These are phyloP conservation scores for Eriosoma lanigerum DNA, from an alignment of 1,140 invertebrate species.

Conservation along the genomic window DNA sequence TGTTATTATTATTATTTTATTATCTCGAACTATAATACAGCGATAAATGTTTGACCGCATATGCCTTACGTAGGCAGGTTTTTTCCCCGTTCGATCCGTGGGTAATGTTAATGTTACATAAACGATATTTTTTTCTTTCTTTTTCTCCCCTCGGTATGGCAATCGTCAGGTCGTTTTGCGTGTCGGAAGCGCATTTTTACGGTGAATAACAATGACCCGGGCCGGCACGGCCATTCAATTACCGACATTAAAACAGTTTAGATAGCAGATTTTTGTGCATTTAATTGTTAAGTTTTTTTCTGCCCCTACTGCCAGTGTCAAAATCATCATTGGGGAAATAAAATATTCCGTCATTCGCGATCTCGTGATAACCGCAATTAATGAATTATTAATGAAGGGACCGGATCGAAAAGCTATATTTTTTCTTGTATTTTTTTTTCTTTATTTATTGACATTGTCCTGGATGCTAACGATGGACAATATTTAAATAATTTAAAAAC, in stretches of 20 bases:
- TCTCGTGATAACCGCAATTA: slow-evolving; percentile 48
- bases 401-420: not conserved
- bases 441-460: slow-evolving; percentile 46
- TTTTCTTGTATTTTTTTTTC: not conserved
- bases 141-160: slow-evolving; percentile 16
- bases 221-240: slow-evolving; percentile 34
- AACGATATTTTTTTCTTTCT: not conserved
- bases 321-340: slow-evolving; percentile 45
- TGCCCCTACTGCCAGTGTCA: slow-evolving; percentile 1
- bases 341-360: not conserved
- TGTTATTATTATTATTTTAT: too few relatives aligned
- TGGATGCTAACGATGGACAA: slow-evolving; percentile 25
- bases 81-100: slow-evolving; percentile 16
- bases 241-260: slow-evolving; percentile 49
- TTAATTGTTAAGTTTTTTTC: slow-evolving; percentile 41
- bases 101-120: slow-evolving; percentile 32
- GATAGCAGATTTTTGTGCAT: slow-evolving; percentile 45
- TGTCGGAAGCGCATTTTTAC: slow-evolving; percentile 43
- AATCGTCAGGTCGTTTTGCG: slow-evolving; percentile 33
- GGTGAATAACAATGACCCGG: slow-evolving; percentile 50
- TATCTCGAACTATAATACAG: too few relatives aligned
- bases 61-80: too few relatives aligned
- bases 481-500: slow-evolving; percentile 48
- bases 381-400: slow-evolving; percentile 51
- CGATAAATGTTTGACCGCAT: too few relatives aligned